Percentiles rank a stretch among this genome's conserved stretches.
Conservation (phyloP, 2,797 vertebrate species). For the Cynodonichthys magdalenae region DNA sequence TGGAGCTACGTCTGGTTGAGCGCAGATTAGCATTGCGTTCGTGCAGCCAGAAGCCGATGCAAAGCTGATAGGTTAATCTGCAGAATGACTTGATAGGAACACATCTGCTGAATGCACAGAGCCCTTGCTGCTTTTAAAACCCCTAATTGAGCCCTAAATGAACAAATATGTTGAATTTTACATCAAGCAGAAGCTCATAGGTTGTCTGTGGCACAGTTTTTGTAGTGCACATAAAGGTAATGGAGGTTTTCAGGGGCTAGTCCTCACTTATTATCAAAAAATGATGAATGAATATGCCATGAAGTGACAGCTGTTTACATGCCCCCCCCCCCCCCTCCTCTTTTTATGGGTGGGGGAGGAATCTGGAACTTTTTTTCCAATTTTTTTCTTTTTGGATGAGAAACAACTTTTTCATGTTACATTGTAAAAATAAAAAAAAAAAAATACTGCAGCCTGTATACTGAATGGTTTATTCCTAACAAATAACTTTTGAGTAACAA, state of each 20-base stretch:
- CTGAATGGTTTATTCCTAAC: background rate
- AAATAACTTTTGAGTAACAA: background rate
- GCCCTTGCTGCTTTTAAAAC: conserved; percentile 61
- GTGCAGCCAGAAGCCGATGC: conserved; percentile 60
- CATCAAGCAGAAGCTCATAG: conserved; percentile 71
- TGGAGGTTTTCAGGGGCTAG: conserved; percentile 78
- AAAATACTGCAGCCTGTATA: background rate
- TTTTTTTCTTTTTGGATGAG: conserved; percentile 61
- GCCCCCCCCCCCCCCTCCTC: conserved; percentile 41
- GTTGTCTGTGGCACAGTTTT: conserved; percentile 77
- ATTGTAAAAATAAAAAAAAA: background rate
- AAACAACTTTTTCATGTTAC: conserved; percentile 36
- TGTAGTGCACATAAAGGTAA: conserved; percentile 76
- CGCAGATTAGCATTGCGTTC: conserved; percentile 75
- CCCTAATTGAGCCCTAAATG: conserved; percentile 75
- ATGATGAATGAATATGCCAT: conserved; percentile 83
- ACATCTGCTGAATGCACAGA: conserved; percentile 67
- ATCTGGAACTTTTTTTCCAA: conserved; percentile 66
- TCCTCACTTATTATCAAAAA: conserved; percentile 83
- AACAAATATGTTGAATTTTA: conserved; percentile 78
- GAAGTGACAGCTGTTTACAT: conserved; percentile 84
- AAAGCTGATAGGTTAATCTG: conserved; percentile 75
- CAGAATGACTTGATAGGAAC: conserved; percentile 68
- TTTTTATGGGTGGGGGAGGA: conserved; percentile 12
- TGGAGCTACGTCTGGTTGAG: conserved; percentile 65